phyloP scores from a whole-genome alignment of 2,888 invertebrate species.

The Dicyrtomina minuta region DNA sequence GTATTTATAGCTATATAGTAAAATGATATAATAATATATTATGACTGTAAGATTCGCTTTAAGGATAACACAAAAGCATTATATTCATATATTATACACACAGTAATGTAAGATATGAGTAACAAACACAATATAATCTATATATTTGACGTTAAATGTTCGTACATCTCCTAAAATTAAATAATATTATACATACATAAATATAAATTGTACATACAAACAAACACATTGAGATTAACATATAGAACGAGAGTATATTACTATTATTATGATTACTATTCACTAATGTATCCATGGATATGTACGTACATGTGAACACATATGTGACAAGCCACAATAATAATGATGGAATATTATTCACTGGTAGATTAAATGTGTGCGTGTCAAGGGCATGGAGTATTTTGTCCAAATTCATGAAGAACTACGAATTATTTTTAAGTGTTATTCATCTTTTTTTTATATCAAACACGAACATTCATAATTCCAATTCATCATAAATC shows the following conservation, averaged over 20 bases:
- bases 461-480: not conserved
- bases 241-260: not conserved
- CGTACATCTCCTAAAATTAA: conserved; percentile 1
- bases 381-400: conserved; percentile 24
- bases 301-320: no score
- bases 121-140: not conserved
- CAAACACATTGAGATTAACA: not conserved
- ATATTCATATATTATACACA: not conserved
- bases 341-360: conserved; percentile 7
- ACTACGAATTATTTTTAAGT: not conserved
- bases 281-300: no score
- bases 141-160: conserved; percentile 28
- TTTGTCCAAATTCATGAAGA: conserved; percentile 9
- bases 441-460: not conserved
- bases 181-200: not conserved
- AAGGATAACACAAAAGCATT: conserved; percentile 3
- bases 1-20: not conserved
- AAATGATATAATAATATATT: not conserved
- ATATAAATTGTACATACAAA: not conserved
- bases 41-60: not conserved
- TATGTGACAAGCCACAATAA: conserved; percentile 5
- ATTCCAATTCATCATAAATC: no score
- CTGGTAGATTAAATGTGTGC: conserved; percentile 17
- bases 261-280: not conserved
- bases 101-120: no score